Evolutionary conservation across 2,888 invertebrate genomes (phyloP).

Genomic region (Drosophila eohydei): DNA sequence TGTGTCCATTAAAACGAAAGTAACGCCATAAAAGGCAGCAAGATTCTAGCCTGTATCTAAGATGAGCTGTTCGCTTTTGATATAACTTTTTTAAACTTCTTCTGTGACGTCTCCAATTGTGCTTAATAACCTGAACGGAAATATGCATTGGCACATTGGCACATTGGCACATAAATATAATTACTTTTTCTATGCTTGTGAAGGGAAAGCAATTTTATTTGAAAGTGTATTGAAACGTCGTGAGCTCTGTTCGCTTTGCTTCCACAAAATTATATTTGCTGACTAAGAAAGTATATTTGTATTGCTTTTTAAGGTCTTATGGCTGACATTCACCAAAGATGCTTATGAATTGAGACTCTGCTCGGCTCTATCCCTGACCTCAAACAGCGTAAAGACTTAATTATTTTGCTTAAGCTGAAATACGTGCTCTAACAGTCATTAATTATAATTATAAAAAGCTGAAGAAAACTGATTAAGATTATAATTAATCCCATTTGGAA

Average conservation of each 20-base stretch:
- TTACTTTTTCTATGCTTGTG: background rate
- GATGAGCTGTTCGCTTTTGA: background rate
- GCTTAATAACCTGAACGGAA: background rate
- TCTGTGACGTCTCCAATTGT: background rate
- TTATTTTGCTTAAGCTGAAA: constrained; percentile 30
- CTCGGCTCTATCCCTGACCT: constrained; percentile 43
- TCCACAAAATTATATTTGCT: background rate
- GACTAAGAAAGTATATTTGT: constrained; percentile 11
- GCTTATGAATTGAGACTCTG: background rate
- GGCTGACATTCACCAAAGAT: constrained; percentile 35
- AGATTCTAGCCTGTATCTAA: background rate
- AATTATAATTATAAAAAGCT: constrained; percentile 35
- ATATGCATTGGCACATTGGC: background rate
- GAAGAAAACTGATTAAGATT: constrained; percentile 27
- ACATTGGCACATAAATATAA: background rate
- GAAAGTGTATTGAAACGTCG: constrained; percentile 15
- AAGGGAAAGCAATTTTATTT: background rate
- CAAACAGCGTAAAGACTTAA: constrained; percentile 42
- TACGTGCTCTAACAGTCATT: constrained; percentile 25
- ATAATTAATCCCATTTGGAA: constrained; percentile 11
- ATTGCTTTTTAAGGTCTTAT: constrained; percentile 1
- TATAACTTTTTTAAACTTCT: background rate
- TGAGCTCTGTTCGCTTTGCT: background rate
- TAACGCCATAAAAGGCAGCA: background rate
- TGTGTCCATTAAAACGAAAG: background rate